Base-by-base conservation (phyloP, 2,888 invertebrate species). In the Hydropsyche betteni region DNA sequence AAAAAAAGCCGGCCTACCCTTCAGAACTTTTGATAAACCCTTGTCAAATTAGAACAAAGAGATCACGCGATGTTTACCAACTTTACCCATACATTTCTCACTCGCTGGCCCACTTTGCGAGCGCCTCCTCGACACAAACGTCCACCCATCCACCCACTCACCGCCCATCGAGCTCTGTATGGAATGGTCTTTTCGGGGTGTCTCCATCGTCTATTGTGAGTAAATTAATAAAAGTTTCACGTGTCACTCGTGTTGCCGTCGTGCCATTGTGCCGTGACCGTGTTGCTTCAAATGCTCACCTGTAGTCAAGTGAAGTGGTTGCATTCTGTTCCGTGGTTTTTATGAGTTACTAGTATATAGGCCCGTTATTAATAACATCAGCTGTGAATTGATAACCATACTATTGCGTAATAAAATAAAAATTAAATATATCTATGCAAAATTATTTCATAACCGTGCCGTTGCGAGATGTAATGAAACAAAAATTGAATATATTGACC, bases 1-100 rank as follows among this genome's bases (percentile, higher is more conserved):
- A 53, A 51, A 53, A 53, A 53, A 52, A 70, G 24, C 8, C 64
- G 34, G 72, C 36, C 52, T 61, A 72, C 72, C 72, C 72, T 72
- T 61, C 58, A 72, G 61, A 75, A 75, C 75, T 75, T 75, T 75
- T 72, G 72, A 71, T 72, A 72, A 70, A 75, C 75, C 75, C 72
- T 75, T 71, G 71, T 75, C 75, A 75, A 75, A 75, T 72, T 71
- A 71, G 72, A 75, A 75, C 75, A 75, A 75, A 75, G 75, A 75
- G 75, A 75, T 75, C 75, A 75, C 71, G 64, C 68, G 75, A 75
- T 75, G 75, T 75, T 75, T 71, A 61, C 72, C 61, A 72, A 72
- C 72, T 72, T 61, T 36, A 34, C 72, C 61, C 72, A 72, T 44
- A 72, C 61, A 72, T 72, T 72, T 72, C 72, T 72, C 72, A 61